These are phyloP conservation scores for Zaprionus tsacasi DNA, from an alignment of 1,140 invertebrate species.

Conservation along the genomic window DNA sequence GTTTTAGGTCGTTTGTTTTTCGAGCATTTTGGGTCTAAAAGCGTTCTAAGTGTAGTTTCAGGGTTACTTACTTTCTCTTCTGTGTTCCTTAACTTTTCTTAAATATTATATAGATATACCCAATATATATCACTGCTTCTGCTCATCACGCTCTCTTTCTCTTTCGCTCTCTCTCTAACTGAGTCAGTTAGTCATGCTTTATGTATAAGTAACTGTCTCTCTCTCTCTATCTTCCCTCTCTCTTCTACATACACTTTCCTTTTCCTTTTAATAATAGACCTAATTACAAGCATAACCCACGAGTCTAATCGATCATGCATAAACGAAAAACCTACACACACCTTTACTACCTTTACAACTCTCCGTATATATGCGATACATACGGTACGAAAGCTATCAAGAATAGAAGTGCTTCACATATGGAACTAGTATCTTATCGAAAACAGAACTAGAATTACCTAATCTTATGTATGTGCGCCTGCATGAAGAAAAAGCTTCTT, in stretches of 20 bases:
- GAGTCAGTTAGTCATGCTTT: neutral
- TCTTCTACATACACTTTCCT: neutral
- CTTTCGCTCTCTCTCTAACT: neutral
- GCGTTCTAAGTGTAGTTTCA: too few relatives aligned
- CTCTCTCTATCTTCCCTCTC: neutral
- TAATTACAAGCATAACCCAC: slow-evolving; percentile 28
- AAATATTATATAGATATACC: neutral
- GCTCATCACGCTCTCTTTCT: neutral
- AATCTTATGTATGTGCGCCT: neutral
- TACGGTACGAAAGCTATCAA: neutral
- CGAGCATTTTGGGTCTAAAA: too few relatives aligned
- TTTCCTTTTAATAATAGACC: slow-evolving; percentile 13
- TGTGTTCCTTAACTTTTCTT: too few relatives aligned
- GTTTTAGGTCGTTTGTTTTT: neutral
- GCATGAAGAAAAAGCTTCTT: neutral
- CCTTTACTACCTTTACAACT: too few relatives aligned
- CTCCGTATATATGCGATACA: too few relatives aligned
- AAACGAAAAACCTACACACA: too few relatives aligned
- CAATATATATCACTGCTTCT: neutral
- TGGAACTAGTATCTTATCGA: neutral
- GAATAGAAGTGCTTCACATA: neutral
- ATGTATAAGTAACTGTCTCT: too few relatives aligned
- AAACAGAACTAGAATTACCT: neutral
- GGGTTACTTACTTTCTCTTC: too few relatives aligned
- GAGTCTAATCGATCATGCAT: slow-evolving; percentile 33